These are phyloP conservation scores for Monopterus albus DNA, from an alignment of 2,113 vertebrate species.

Conservation along the genomic window DNA sequence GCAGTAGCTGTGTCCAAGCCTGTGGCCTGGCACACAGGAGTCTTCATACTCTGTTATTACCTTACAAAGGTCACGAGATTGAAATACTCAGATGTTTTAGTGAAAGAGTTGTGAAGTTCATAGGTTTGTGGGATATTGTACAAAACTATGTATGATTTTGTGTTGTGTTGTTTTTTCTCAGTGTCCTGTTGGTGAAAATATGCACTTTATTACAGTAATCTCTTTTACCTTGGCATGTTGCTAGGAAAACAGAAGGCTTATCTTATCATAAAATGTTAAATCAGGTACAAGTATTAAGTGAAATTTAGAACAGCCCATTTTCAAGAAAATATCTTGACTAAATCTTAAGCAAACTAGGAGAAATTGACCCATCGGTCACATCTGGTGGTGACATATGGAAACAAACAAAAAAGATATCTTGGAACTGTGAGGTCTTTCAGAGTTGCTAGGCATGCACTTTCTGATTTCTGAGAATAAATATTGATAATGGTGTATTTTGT, in stretches of 20 bases:
- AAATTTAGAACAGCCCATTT: conserved; percentile 6
- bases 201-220: neutral
- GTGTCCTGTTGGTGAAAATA: neutral
- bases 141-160: neutral
- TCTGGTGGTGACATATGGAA: conserved; percentile 64
- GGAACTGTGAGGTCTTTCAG: neutral
- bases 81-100: conserved; percentile 30
- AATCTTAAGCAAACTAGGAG: neutral
- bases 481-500: too few relatives aligned
- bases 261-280: neutral
- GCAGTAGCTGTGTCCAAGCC: conserved; percentile 38
- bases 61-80: conserved; percentile 22
- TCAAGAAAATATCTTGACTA: neutral
- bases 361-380: conserved; percentile 49
- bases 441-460: too few relatives aligned
- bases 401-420: neutral
- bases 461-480: neutral
- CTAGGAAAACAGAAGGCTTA: neutral
- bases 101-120: conserved; percentile 10
- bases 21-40: conserved; percentile 46
- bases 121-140: neutral
- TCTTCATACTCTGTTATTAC: conserved; percentile 65
- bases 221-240: neutral
- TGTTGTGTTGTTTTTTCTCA: neutral
- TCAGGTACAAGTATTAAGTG: neutral